Percentiles rank a stretch among this genome's conserved stretches.
These are phyloP conservation scores for Drosophila orena DNA, from an alignment of 1,140 invertebrate species.

Conservation along the genomic window DNA sequence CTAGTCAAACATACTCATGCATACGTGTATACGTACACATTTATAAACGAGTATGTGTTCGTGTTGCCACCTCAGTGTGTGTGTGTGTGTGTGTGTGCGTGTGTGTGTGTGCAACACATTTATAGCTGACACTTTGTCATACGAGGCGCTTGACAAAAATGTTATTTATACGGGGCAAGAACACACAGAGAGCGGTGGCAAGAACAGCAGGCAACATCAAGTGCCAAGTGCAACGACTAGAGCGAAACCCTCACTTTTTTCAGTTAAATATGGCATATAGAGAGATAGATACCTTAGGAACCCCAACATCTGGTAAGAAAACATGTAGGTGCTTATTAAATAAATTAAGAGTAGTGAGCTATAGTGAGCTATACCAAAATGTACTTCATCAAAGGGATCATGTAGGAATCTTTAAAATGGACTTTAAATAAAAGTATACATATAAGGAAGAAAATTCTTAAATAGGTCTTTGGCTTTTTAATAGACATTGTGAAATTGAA, in stretches of 20 bases:
- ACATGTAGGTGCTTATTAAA: too few relatives aligned
- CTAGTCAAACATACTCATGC: slow-evolving; percentile 15
- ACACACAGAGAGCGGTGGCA: slow-evolving; percentile 14
- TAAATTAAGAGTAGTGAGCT: too few relatives aligned
- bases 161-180: slow-evolving; percentile 71
- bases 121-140: slow-evolving; percentile 77
- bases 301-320: background rate
- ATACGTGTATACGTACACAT: slow-evolving; percentile 5
- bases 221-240: slow-evolving; percentile 1
- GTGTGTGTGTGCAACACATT: slow-evolving; percentile 68
- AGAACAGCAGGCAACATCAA: background rate
- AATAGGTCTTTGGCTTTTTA: too few relatives aligned
- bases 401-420: too few relatives aligned
- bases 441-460: too few relatives aligned
- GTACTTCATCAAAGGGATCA: too few relatives aligned
- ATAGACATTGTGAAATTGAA: too few relatives aligned
- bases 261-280: background rate
- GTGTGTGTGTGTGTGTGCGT: slow-evolving; percentile 63
- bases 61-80: slow-evolving; percentile 29
- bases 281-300: background rate
- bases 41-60: slow-evolving; percentile 8
- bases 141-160: slow-evolving; percentile 76
- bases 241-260: background rate
- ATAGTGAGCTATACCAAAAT: too few relatives aligned
- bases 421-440: too few relatives aligned